Evolutionary conservation across 1,140 invertebrate genomes (phyloP), one percentile per base, ranked within the genome.

Genomic region (Drosophila nigromelanica): DNA sequence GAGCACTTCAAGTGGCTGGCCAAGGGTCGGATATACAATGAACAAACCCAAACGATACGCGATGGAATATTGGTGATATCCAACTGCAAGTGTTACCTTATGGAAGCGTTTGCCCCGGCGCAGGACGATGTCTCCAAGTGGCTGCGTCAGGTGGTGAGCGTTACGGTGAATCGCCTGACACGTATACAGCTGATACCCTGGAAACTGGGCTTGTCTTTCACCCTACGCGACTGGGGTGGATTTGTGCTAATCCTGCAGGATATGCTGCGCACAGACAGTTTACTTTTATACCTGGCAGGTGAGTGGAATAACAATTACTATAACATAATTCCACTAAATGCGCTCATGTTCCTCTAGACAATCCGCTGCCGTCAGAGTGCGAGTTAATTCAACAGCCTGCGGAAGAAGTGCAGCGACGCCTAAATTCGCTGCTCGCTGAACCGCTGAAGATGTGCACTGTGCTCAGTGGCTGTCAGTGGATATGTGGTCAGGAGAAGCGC

Each of bases 21-120:
- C 6, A 92, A 92, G 67, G 93, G 94, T 73, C 86, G 92, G 37
- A 92, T 94, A 24, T 90, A 92, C 37, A 93, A 92, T 77, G 89
- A 91, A 24, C 86, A 80, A 63, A 78, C 76, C 0, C 67, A 79
- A 59, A 47, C 35, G 3, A 10, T 78, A 0, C 91, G 91, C 74
- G 90, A 93, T 39, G 94, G 93, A 5, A 92, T 94, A 39, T 76
- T 94, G n/a, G 92, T 94, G 6, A 83, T 94, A 48, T 94, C 94
- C 7, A 94, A 92, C 5, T 85, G 83, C 3, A 94, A 93, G 68
- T 86, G 93, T 56, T 94, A 94, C 58, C 50, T 94, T 8, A 92
- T 94, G 59, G 93, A 92, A 76, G 92, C 93, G 4, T 91, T 82
- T 71, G 92, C 92, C 8, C 56, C 70, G 8, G 93, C 94, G 76